Base-by-base conservation (phyloP, 2,888 invertebrate genomes). In the Biston betularia region DNA sequence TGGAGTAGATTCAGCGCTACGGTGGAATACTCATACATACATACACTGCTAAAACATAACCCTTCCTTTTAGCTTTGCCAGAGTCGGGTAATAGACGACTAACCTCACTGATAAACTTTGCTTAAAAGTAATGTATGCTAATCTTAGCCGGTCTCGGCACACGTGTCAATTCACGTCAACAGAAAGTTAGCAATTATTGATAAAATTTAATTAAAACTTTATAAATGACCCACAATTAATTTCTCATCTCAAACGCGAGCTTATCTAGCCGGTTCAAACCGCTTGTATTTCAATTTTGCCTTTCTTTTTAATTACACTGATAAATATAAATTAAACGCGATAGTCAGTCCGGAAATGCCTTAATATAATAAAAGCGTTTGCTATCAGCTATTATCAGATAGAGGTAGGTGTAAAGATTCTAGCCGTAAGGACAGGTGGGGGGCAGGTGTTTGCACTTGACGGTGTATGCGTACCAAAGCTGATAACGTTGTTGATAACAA, bases 391-490 rank as follows among this genome's bases (percentile, higher is more conserved):
- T 62, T 69, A 77, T 76, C 78, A 76, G 79, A 69, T 70, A 72
- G 54, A 65, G 53, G 52, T 64, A 63, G 64, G 65, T 61, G 65
- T 73, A 63, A 68, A 69, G 72, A 70, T 73, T 70, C 53, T 67
- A 59, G 76, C 77, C 77, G 75, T 81, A 52, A 45, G 69, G 81
- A 85, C 92, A 91, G 90, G 91, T 91, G 49, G 90, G 81, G 79
- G 79, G 87, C 92, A 92, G 92, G 92, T 92, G 92, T 88, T 87
- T 88, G 90, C 88, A 91, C 91, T 86, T 82, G 86, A 75, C 78
- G 81, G 91, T 91, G 84, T 87, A 78, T 76, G 79, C 81, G 90
- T 83, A 85, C 90, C 88, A 89, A 86, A 72, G 76, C 75, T 85
- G 89, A 90, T 90, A 90, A 86, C 83, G 73, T 24, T 49, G 63